A percentile compares a stretch with the other conserved stretches of the same genome.
These are phyloP conservation scores for Patella depressa DNA, from an alignment of 2,888 invertebrate genomes.

Conservation along the genomic window DNA sequence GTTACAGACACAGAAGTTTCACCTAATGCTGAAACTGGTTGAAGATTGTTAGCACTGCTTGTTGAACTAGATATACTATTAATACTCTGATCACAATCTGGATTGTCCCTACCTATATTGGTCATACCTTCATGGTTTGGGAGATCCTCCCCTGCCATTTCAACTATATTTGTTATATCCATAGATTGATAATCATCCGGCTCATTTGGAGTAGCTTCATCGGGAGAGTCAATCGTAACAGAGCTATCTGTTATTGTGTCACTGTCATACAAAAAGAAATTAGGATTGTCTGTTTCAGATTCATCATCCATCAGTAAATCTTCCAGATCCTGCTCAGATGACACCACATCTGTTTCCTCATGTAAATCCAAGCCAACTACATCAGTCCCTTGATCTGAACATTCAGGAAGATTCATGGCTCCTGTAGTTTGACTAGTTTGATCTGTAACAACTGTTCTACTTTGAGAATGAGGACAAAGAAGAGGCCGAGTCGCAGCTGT, in stretches of 20 bases:
- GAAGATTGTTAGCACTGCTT: neutral
- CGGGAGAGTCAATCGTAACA: neutral
- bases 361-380: slow-evolving; percentile 25
- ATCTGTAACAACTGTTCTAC: slow-evolving; percentile 20
- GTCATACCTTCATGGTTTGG: no score
- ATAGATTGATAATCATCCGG: neutral
- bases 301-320: neutral
- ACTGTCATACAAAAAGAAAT: neutral
- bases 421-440: slow-evolving; percentile 40
- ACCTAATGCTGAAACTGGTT: neutral
- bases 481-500: slow-evolving; percentile 11
- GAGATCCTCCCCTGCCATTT: neutral
- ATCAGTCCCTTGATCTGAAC: slow-evolving; percentile 39
- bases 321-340: neutral
- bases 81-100: neutral
- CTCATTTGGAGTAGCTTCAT: neutral
- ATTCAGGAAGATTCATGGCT: slow-evolving; percentile 33
- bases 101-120: neutral
- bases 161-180: neutral
- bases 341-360: neutral
- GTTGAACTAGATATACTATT: no score
- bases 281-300: neutral
- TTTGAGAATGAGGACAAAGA: slow-evolving; percentile 7
- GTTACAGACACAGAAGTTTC: neutral
- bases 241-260: slow-evolving; percentile 2